Evolutionary conservation across 92 coral and sea anemone species (phyloP).

Genomic region (Epizoanthus fatuus): DNA sequence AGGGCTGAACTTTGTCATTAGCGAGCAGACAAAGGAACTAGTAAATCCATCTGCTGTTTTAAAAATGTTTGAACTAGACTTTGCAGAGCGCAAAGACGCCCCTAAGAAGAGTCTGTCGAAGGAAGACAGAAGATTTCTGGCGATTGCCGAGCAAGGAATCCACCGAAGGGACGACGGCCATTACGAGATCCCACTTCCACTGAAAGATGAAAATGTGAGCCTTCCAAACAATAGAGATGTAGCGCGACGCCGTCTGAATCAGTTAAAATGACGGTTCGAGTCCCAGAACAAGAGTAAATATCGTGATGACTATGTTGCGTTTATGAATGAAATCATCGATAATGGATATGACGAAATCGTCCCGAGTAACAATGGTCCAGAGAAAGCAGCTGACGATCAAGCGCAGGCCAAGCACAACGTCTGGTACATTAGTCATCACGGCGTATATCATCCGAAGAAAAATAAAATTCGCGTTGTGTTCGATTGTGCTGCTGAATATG

Average conservation of each 20-base stretch:
- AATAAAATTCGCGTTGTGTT: slow-evolving; percentile 70
- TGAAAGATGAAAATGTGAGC: slow-evolving; percentile 26
- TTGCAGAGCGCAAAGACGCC: slow-evolving; percentile 44
- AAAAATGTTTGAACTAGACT: slow-evolving; percentile 67
- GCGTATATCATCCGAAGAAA: slow-evolving; percentile 69
- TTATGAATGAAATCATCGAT: slow-evolving; percentile 51
- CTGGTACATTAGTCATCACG: slow-evolving; percentile 66
- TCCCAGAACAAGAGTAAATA: slow-evolving; percentile 27
- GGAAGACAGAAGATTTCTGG: slow-evolving; percentile 60
- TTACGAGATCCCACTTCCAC: slow-evolving; percentile 61
- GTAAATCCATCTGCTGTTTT: slow-evolving; percentile 48
- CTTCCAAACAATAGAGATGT: slow-evolving; percentile 61
- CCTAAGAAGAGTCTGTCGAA: slow-evolving; percentile 37
- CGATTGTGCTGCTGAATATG: slow-evolving; percentile 54
- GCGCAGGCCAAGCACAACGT: slow-evolving; percentile 9
- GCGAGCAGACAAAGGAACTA: slow-evolving; percentile 37
- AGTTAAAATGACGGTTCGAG: slow-evolving; percentile 51
- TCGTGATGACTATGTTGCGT: slow-evolving; percentile 62
- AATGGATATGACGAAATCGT: slow-evolving; percentile 56
- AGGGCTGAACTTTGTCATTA: slow-evolving; percentile 11
- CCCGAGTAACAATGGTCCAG: slow-evolving; percentile 10
- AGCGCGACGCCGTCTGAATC: slow-evolving; percentile 50
- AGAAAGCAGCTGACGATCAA: background rate
- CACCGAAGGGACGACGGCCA: slow-evolving; percentile 61
- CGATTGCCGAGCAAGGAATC: slow-evolving; percentile 55